These are phyloP conservation scores for Micronisus gabar DNA, from an alignment of 2,113 vertebrate genomes.

Conservation along the genomic window DNA sequence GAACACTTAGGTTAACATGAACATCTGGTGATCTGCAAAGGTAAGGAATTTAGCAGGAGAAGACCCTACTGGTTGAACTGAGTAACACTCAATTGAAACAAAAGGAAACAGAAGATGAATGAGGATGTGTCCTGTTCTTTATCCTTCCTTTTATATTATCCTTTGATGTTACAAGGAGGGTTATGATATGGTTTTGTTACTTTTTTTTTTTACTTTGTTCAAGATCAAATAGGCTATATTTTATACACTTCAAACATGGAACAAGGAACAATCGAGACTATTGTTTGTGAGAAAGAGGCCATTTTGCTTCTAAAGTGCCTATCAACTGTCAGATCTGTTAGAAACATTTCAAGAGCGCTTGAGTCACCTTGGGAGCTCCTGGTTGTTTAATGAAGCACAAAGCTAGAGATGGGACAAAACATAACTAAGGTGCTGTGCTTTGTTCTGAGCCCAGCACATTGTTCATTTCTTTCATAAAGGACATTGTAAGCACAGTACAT, in stretches of 20 bases:
- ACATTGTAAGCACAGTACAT: background rate
- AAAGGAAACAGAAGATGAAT: background rate
- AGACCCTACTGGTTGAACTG: background rate
- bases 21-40: background rate
- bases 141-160: background rate
- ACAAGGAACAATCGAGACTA: background rate
- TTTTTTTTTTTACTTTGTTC: background rate
- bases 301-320: background rate
- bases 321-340: background rate
- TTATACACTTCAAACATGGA: background rate
- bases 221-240: background rate
- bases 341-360: background rate
- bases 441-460: background rate
- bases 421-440: background rate
- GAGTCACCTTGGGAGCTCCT: background rate
- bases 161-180: conserved; percentile 15
- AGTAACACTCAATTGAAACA: background rate
- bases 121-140: background rate
- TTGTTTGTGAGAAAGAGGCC: background rate
- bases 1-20: background rate
- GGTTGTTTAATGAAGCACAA: background rate
- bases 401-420: background rate
- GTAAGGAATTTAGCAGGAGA: background rate
- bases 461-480: background rate
- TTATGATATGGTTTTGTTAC: background rate